phyloP scores from a whole-genome alignment of 2,113 vertebrate species.

The Scomber scombrus region DNA sequence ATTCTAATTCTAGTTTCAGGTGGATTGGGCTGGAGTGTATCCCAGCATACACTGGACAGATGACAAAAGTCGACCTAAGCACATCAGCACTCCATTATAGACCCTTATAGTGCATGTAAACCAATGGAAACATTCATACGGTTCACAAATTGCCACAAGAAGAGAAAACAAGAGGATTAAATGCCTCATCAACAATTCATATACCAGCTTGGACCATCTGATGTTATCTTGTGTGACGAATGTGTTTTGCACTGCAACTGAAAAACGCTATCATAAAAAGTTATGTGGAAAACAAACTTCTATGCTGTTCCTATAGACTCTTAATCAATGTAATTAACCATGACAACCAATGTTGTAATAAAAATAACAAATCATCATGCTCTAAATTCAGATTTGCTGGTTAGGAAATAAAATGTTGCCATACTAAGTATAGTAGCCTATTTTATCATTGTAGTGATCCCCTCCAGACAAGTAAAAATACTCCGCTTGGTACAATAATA shows the following conservation, averaged over 20 bases:
- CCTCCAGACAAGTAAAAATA: too few species aligned
- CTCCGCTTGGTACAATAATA: too few species aligned
- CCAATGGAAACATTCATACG: slow-evolving; percentile 3
- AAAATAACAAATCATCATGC: neutral
- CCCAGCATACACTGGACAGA: slow-evolving; percentile 7
- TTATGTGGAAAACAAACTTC: slow-evolving; percentile 1
- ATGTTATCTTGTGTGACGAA: slow-evolving; percentile 40
- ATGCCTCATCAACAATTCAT: slow-evolving; percentile 38
- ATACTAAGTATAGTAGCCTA: too few species aligned
- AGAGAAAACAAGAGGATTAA: slow-evolving; percentile 25
- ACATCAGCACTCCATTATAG: slow-evolving; percentile 14
- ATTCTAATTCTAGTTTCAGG: slow-evolving; percentile 18
- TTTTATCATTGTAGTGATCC: too few species aligned
- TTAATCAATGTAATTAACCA: neutral
- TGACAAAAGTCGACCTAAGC: slow-evolving; percentile 8
- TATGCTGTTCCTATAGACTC: neutral
- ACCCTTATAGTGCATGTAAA: neutral
- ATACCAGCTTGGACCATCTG: slow-evolving; percentile 26
- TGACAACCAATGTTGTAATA: neutral
- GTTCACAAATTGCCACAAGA: slow-evolving; percentile 1
- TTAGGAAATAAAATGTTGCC: too few species aligned
- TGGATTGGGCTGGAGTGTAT: slow-evolving; percentile 4
- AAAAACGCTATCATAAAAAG: neutral
- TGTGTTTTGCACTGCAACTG: slow-evolving; percentile 14
- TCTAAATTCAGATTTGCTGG: neutral